Base-by-base conservation (phyloP, 2,888 invertebrate genomes). In the Altica lythri region DNA sequence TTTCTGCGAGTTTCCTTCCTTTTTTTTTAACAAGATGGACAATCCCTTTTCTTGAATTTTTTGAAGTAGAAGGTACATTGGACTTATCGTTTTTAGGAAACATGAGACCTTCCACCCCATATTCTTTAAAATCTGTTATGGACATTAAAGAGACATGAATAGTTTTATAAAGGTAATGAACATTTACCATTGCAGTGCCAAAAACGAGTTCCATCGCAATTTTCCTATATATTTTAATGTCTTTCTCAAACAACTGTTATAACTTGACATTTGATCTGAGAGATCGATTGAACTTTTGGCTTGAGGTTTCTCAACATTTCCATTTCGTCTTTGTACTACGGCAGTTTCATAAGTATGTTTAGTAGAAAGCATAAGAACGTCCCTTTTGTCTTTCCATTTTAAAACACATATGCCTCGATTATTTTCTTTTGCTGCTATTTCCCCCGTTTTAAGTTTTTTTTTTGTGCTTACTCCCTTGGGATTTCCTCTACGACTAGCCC, bases 341-440 rank as follows among this genome's bases (percentile, higher is more conserved):
- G 9, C 27, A 16, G 30, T 38, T 32, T 42, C 48, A 46, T 42
- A 51, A 25, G 43, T 59, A 55, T 72, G 65, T 48, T 64, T 65
- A 34, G 68, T 69, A 32, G 62, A 63, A 16, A 71, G 61, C 51
- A 68, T 51, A 19, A 71, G 57, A 16, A 72, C 61, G 38, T 69
- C 66, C 17, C 68, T 55, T 52, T 68, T 71, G 48, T 71, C 67
- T 44, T 59, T 60, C 66, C 69, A 72, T 50, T 68, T 68, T 37
- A 66, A 22, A 22, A 22, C 8, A 22, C 22, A 22, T 5, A 22
- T 22, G 8, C 22, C 22, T 8, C 22, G 22, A 22, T 22, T 22
- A 22, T 22, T 22, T 22, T 22, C 22, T 22, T 22, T 22, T 22
- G 22, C 22, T 5, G 22, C 22, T 5, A 22, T 22, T 22, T 22